phyloP scores from a whole-genome alignment of 2,888 invertebrate genomes.

The Carcina quercana region DNA sequence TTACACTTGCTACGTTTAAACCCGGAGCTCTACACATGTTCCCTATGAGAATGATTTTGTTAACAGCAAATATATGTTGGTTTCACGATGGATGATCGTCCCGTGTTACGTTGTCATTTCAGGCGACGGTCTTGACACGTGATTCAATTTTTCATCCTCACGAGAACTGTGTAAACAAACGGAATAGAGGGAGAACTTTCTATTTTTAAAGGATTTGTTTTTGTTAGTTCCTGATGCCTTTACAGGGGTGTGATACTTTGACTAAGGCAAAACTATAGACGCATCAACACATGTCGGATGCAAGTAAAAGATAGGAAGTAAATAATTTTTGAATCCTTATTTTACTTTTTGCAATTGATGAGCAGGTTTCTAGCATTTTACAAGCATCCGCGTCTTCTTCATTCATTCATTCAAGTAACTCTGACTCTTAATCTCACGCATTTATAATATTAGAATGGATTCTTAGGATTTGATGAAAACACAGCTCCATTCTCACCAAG shows the following conservation, averaged over 20 bases:
- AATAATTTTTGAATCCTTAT: no score
- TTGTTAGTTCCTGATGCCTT: constrained; percentile 26
- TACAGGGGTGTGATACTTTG: constrained; percentile 27
- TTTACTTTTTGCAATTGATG: no score
- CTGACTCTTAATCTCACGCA: no score
- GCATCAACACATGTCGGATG: no score
- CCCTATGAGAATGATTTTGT: constrained; percentile 7
- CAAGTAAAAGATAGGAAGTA: no score
- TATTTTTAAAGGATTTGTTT: constrained; percentile 38
- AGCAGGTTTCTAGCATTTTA: no score
- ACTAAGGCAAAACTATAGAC: no score
- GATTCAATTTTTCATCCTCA: constrained; percentile 65
- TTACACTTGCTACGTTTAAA: constrained; percentile 15
- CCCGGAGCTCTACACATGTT: constrained; percentile 2
- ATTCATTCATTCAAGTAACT: no score
- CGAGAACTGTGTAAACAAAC: constrained; percentile 50
- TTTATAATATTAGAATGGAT: no score
- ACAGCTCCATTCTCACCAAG: no score
- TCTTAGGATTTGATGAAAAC: no score
- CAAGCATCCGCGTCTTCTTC: no score
- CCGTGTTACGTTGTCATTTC: constrained; percentile 57
- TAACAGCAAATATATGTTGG: constrained; percentile 13
- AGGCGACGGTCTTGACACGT: constrained; percentile 39
- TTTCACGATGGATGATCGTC: constrained; percentile 38
- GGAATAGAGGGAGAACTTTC: constrained; percentile 39